phyloP scores from a whole-genome alignment of 2,888 invertebrate genomes.

The Apotomis turbidana region DNA sequence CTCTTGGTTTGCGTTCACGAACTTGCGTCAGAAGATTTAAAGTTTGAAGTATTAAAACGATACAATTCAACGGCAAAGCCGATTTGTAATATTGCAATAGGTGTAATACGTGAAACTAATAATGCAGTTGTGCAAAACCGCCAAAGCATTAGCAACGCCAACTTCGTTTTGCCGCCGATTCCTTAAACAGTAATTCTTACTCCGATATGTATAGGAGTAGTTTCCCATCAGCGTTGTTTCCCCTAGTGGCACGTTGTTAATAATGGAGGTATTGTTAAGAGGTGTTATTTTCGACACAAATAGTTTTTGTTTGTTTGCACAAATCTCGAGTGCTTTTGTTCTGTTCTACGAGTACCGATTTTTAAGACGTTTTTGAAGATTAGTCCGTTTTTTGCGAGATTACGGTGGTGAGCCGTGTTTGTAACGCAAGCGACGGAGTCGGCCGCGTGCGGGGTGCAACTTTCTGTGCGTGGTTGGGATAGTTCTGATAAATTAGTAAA shows the following conservation, averaged over 20 bases:
- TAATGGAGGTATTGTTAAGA: constrained; percentile 33
- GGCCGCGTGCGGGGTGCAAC: not conserved
- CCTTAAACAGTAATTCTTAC: not conserved
- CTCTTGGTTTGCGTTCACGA: too few species aligned
- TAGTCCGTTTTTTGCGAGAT: constrained; percentile 40
- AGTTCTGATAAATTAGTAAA: too few species aligned
- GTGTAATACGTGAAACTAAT: constrained; percentile 47
- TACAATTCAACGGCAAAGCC: not conserved
- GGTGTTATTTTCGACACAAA: constrained; percentile 61
- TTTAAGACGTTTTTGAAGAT: constrained; percentile 43
- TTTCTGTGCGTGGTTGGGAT: too few species aligned
- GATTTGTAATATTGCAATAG: not conserved
- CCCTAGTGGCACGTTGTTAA: not conserved
- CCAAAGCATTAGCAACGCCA: constrained; percentile 38
- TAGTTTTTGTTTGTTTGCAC: constrained; percentile 59
- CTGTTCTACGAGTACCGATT: constrained; percentile 42
- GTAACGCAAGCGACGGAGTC: constrained; percentile 7
- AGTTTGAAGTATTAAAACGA: not conserved
- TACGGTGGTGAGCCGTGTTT: constrained; percentile 19
- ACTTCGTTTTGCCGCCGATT: not conserved
- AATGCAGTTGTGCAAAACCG: constrained; percentile 49
- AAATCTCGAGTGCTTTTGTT: constrained; percentile 50
- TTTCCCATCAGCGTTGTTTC: not conserved
- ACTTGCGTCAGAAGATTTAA: not conserved
- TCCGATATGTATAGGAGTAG: not conserved